Conservation (phyloP, 2,113 vertebrate genomes). For the Chaenogobius annularis region DNA sequence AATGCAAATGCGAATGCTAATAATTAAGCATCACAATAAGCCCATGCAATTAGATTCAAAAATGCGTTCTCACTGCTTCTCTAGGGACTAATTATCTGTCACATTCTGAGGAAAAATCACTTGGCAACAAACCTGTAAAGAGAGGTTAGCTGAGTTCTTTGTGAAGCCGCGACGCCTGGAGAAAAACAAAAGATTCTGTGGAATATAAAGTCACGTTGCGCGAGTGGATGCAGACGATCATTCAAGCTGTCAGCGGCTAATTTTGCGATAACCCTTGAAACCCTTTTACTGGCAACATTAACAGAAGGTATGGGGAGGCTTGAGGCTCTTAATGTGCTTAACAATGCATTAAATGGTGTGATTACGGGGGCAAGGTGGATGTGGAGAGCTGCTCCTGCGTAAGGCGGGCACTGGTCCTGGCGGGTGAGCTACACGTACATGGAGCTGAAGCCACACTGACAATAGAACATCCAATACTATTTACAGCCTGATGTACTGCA, state of each 20-base stretch:
- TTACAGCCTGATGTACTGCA: conserved; percentile 9
- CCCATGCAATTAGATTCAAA: conserved; percentile 46
- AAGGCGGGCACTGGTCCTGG: conserved; percentile 20
- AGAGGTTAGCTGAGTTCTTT: conserved; percentile 40
- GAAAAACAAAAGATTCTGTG: conserved; percentile 8
- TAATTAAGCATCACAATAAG: conserved; percentile 64
- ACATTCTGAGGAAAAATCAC: conserved; percentile 42
- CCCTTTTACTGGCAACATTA: conserved; percentile 64
- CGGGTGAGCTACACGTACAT: conserved; percentile 5
- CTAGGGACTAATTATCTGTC: conserved; percentile 61
- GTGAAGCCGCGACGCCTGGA: conserved; percentile 16
- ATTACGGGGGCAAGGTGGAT: conserved; percentile 63
- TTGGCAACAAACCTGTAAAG: conserved; percentile 29
- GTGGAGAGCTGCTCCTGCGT: conserved; percentile 29
- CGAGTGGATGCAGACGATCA: conserved; percentile 60
- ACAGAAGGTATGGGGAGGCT: conserved; percentile 55
- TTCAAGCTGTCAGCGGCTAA: conserved; percentile 65
- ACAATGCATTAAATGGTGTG: conserved; percentile 73
- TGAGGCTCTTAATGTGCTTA: conserved; percentile 65
- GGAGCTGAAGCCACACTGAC: conserved; percentile 1
- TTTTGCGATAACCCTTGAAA: conserved; percentile 61
- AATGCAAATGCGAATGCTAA: conserved; percentile 33
- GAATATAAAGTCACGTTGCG: conserved; percentile 9
- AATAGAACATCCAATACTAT: neutral
- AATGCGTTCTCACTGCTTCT: conserved; percentile 33